These are phyloP conservation scores for Clangula hyemalis DNA, from an alignment of 2,797 vertebrate species.

Conservation along the genomic window DNA sequence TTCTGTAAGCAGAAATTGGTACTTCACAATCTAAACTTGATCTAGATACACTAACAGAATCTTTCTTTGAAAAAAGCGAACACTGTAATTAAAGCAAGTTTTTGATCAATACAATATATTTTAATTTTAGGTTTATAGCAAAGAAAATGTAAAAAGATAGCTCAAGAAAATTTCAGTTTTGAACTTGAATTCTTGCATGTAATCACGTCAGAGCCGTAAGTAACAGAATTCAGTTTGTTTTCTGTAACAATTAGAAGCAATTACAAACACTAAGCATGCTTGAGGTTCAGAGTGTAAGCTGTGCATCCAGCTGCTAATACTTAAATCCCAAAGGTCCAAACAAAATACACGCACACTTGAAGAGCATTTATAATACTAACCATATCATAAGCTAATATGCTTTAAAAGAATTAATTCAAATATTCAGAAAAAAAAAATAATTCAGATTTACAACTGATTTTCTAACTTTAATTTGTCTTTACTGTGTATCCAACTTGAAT, in stretches of 20 bases:
- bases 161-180: not conserved
- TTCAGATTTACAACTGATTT: not conserved
- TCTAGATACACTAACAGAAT: not conserved
- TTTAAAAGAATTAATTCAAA: constrained; percentile 4
- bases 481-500: not conserved
- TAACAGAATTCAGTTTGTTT: not conserved
- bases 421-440: not conserved
- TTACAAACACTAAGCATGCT: not conserved
- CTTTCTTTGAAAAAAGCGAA: not conserved
- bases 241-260: not conserved
- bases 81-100: not conserved
- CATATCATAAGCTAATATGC: not conserved
- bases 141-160: not conserved
- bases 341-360: not conserved
- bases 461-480: not conserved
- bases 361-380: not conserved
- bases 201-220: not conserved
- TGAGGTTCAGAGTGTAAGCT: not conserved
- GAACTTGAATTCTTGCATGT: not conserved
- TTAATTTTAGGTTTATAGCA: not conserved
- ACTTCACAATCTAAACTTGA: not conserved
- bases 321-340: not conserved
- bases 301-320: not conserved
- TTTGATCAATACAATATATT: not conserved
- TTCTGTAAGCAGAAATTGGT: not conserved